Evolutionary conservation across 2,888 invertebrate species (phyloP).

Genomic region (Erebia epiphron): DNA sequence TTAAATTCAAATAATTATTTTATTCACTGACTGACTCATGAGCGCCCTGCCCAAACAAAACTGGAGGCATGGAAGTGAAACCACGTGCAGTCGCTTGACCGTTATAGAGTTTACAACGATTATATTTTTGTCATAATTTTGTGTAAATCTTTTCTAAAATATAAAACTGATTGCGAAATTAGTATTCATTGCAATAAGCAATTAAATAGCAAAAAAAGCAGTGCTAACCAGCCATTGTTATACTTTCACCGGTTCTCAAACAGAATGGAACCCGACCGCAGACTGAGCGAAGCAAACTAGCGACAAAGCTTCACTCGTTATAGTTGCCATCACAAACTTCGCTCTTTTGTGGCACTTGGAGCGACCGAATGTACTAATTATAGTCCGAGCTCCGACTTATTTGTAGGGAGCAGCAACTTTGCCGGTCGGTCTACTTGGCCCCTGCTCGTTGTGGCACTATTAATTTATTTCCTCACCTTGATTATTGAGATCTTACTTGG

Average conservation of each 20-base stretch:
- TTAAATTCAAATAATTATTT: too few relatives aligned
- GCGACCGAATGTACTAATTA: constrained; percentile 73
- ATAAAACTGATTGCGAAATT: background rate
- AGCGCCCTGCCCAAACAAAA: too few relatives aligned
- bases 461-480: constrained; percentile 55
- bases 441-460: constrained; percentile 49
- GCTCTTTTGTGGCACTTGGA: constrained; percentile 59
- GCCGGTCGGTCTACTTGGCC: constrained; percentile 55
- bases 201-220: constrained; percentile 20
- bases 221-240: constrained; percentile 6
- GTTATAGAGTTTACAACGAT: background rate
- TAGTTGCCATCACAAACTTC: constrained; percentile 66
- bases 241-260: constrained; percentile 25
- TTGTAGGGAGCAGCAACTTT: constrained; percentile 69
- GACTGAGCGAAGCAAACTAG: constrained; percentile 47
- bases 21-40: too few relatives aligned
- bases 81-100: too few relatives aligned
- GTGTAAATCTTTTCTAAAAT: too few relatives aligned
- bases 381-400: constrained; percentile 59
- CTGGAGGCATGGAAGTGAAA: too few relatives aligned
- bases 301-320: constrained; percentile 57
- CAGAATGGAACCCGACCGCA: constrained; percentile 36
- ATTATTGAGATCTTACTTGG: constrained; percentile 13
- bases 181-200: background rate
- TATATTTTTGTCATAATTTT: background rate